Percentiles rank a stretch among this genome's conserved stretches.
Conservation (phyloP, 2,113 vertebrate genomes). For the Oreochromis spilurus region DNA sequence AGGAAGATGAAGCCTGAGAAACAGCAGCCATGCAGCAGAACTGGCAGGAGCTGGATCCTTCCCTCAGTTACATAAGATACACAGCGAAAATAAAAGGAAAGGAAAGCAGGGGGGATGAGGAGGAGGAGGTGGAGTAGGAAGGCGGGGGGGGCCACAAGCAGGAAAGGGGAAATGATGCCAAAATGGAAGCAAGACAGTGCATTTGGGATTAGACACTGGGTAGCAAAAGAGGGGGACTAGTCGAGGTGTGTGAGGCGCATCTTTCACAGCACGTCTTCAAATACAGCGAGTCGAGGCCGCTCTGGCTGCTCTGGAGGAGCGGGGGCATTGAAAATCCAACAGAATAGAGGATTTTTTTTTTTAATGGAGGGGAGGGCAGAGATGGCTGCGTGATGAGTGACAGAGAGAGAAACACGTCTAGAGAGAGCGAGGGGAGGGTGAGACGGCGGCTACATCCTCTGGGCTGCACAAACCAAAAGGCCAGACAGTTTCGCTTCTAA, state of each 20-base stretch:
- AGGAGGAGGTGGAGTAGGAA: neutral
- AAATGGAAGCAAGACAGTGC: constrained; percentile 32
- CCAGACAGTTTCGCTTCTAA: neutral
- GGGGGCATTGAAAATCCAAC: constrained; percentile 6
- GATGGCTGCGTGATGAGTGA: constrained; percentile 33
- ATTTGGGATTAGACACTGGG: constrained; percentile 3
- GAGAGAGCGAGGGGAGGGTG: neutral
- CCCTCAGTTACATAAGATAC: constrained; percentile 68
- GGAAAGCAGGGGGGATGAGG: neutral
- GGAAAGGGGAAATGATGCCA: constrained; percentile 16
- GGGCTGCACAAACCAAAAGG: constrained; percentile 21
- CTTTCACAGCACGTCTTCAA: constrained; percentile 40
- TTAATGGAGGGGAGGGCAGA: constrained; percentile 42
- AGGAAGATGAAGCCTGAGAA: constrained; percentile 39
- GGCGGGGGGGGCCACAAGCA: neutral
- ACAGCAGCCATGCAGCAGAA: constrained; percentile 61
- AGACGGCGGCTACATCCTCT: constrained; percentile 4
- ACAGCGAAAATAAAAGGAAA: constrained; percentile 45
- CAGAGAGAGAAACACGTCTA: constrained; percentile 40
- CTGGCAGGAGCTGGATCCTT: constrained; percentile 57
- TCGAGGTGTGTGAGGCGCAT: neutral
- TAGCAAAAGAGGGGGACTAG: neutral
- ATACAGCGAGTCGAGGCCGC: neutral
- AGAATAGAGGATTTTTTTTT: constrained; percentile 3
- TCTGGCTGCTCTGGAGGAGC: neutral